A percentile compares a stretch with the other conserved stretches of the same genome.
Evolutionary conservation across 2,113 vertebrate species (phyloP).

Genomic region (Cygnus atratus): DNA sequence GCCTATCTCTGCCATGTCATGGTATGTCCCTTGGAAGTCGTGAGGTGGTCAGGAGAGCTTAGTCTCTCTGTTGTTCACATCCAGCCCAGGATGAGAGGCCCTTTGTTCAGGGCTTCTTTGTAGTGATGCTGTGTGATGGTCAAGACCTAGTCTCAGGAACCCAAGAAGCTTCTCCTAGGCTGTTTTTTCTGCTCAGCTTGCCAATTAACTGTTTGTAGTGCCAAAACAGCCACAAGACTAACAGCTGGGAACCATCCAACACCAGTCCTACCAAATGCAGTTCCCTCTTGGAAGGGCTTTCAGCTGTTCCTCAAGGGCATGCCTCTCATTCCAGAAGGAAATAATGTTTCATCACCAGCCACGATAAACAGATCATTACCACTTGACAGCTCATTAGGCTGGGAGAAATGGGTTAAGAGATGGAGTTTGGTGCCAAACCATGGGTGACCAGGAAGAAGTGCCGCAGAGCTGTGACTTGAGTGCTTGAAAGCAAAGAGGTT

Average conservation of each 20-base stretch:
- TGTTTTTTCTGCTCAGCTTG: not conserved
- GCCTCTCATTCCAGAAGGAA: not conserved
- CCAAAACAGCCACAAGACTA: not conserved
- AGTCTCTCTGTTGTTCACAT: not conserved
- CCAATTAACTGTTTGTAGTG: not conserved
- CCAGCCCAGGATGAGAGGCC: not conserved
- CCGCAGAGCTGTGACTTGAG: rapidly evolving
- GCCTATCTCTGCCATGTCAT: not conserved
- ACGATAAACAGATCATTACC: not conserved
- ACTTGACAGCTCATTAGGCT: not conserved
- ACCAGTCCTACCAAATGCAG: not conserved
- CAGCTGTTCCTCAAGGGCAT: not conserved
- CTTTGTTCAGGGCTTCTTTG: not conserved
- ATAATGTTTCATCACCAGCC: not conserved
- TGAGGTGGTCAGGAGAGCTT: not conserved
- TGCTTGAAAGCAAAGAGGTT: not conserved
- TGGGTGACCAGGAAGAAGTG: not conserved
- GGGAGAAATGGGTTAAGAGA: not conserved
- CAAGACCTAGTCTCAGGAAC: not conserved
- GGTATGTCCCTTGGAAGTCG: not conserved
- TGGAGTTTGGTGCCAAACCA: not conserved
- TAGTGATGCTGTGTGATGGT: not conserved
- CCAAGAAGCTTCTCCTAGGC: not conserved
- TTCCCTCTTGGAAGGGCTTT: not conserved
- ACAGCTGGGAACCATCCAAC: not conserved